Evolutionary conservation across 2,113 vertebrate genomes (phyloP), one percentile per base, ranked within the genome.

Genomic region (Sinocyclocheilus maitianheensis): DNA sequence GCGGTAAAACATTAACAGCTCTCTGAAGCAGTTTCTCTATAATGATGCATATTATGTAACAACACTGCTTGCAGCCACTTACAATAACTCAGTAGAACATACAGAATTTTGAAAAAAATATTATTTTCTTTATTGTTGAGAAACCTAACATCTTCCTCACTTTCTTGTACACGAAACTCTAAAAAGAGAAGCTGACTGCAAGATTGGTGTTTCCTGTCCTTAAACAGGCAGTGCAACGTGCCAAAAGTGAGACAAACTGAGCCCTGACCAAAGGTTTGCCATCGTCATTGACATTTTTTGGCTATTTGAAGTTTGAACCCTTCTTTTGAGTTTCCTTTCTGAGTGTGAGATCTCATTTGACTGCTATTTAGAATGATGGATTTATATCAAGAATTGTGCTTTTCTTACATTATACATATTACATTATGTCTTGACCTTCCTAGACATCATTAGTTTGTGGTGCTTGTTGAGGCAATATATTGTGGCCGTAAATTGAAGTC

Each of bases 161-260:
- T 30, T 12, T 26, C 40, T 65, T 34, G 37, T 51, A 37, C 18
- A 74, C 2, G 80, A 88, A 85, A 83, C 74, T 86, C 0, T n/a
- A 14, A 88, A 88, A 88, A 14, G 51, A 88, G 84, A 86, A 86
- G 84, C 55, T 20, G n/a, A 58, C 4, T 18, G 14, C 72, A 48
- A 69, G 24, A 0, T 14, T 86, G 5, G 51, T n/a, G 62, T 84
- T 88, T 88, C 87, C 87, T 86, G 84, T 86, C 84, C 34, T 37
- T 48, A 24, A 22, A 40, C 65, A 55, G 51, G 6, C 34, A 7
- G 30, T 14, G 60, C 2, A 3, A 37, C 5, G 48, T 67, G 80
- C 43, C 43, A 11, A 69, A 69, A 69, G 9, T 48, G 58, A 81
- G 20, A 69, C 40, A 81, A 65, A 16, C 79, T 51, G 76, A 30